Evolutionary conservation across 2,797 vertebrate genomes (phyloP), one percentile per base, ranked within the genome.

Genomic region (Sebastes wilsoni): DNA sequence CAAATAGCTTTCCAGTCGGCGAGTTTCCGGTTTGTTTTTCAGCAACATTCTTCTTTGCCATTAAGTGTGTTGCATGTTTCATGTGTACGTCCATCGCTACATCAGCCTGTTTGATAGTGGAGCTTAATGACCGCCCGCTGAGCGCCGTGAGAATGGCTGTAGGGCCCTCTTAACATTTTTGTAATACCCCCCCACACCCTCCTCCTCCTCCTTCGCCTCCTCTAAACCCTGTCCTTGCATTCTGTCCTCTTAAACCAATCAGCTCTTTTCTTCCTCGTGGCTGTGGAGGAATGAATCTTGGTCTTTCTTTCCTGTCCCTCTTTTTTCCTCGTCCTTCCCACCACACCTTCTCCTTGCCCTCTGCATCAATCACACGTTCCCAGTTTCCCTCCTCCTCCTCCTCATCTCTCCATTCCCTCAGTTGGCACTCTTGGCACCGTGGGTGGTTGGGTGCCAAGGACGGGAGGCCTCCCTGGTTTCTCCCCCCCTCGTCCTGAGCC

Each of bases 141-240:
- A 91, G 94, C 82, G 59, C 83, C 86, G 86, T 90, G 85, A 92
- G 92, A 95, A 94, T 91, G 89, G 91, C 91, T 94, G 86, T 88
- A 92, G 92, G 94, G 91, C 92, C 93, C 92, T 95, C 94, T 95
- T 93, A 94, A 94, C 93, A 94, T 93, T 95, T 96, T 93, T 92
- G 79, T 89, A 90, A 90, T 84, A 73, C 87, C 90, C 90, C 88
- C 59, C 27, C 71, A 90, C 83, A 73, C 87, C 90, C 90, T 83
- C 88, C 59, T 20, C 68, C 49, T 58, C 66, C 74, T 79, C 80
- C 86, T 80, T 34, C 61, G 79, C 83, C 90, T 88, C 83, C 87
- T 89, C 87, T 76, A 85, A 72, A 69, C 87, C 36, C 77, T 66
- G 80, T 82, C 83, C 87, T 83, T 81, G 77, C 86, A 79, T 85